Percentiles rank a stretch among this genome's conserved stretches.
Conservation (phyloP, 2,113 vertebrate species). For the Pionites leucogaster region DNA sequence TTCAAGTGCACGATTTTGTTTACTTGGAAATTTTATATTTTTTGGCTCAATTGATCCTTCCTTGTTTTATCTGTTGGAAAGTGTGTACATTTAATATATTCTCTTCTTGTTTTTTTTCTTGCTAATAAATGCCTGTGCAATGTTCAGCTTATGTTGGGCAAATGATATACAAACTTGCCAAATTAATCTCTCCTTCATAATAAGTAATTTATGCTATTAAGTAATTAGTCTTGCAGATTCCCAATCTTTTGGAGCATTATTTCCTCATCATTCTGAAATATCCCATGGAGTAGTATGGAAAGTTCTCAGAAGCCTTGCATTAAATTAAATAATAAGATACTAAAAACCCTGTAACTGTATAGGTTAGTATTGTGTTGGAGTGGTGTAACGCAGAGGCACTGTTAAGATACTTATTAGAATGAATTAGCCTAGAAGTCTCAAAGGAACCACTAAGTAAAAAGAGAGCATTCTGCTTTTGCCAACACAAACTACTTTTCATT, state of each 20-base stretch:
- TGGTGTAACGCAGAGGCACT: conserved; percentile 20
- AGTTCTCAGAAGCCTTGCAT: background rate
- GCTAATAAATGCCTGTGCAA: background rate
- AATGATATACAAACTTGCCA: background rate
- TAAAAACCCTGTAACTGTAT: background rate
- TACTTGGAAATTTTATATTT: background rate
- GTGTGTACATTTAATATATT: background rate
- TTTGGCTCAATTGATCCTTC: background rate
- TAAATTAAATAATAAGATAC: background rate
- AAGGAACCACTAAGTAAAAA: conserved; percentile 6
- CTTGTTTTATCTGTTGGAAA: background rate
- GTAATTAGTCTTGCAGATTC: background rate
- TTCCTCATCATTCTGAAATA: background rate
- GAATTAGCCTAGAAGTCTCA: conserved; percentile 12
- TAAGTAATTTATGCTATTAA: background rate
- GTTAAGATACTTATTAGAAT: background rate
- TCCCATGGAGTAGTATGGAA: background rate
- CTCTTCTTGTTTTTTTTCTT: background rate
- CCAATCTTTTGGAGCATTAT: background rate
- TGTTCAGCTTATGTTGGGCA: background rate
- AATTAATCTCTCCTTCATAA: background rate
- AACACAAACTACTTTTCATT: conserved; percentile 39
- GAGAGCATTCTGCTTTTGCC: conserved; percentile 15
- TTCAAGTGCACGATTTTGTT: background rate
- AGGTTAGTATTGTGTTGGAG: background rate